Evolutionary conservation across 2,113 vertebrate genomes (phyloP), one percentile per base, ranked within the genome.

Genomic region (Cacatua alba): DNA sequence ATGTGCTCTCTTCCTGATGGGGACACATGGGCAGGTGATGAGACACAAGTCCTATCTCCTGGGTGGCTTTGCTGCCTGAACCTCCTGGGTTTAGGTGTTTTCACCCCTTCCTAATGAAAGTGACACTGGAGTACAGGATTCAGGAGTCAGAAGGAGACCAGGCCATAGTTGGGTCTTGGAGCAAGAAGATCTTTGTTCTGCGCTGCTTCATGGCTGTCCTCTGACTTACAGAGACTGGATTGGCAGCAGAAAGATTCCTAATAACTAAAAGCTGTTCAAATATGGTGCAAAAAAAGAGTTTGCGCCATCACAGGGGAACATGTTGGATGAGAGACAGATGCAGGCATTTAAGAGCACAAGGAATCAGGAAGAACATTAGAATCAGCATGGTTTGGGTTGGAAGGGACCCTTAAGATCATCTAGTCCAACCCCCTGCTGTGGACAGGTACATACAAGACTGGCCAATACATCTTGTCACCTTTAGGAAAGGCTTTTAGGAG

Each of bases 111-210:
- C 37, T 53, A 7, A 17, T 18, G 24, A 14, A 67, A 53, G 20
- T 39, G 51, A 10, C 64, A 57, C 10, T 1, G 1, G 49, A 87
- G 7, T 26, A 35, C 51, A 52, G 51, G 62, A 53, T 67, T 81
- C 48, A 41, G 3, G 48, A 57, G 21, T 53, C 37, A 78, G 41
- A 67, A 60, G 39, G 21, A 83, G 41, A 39, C 33, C 23, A 24
- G 0, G 1, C 31, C 26, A 14, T 43, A 37, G 10, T 0, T 82
- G 46, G 20, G 28, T 24, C 31, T 55, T 35, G 35, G 24, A 67
- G 28, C 64, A 44, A 9, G 10, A 7, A 67, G 20, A 28, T 41
- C 14, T 72, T 70, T 51, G 11, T 53, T 76, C n/a, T 64, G 8
- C 41, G 74, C 39, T 41, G 24, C 41, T 59, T 51, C 14, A 6